Percentiles rank a stretch among this genome's conserved stretches.
Conservation (phyloP, 2,888 invertebrate genomes). For the Unio delphinus region DNA sequence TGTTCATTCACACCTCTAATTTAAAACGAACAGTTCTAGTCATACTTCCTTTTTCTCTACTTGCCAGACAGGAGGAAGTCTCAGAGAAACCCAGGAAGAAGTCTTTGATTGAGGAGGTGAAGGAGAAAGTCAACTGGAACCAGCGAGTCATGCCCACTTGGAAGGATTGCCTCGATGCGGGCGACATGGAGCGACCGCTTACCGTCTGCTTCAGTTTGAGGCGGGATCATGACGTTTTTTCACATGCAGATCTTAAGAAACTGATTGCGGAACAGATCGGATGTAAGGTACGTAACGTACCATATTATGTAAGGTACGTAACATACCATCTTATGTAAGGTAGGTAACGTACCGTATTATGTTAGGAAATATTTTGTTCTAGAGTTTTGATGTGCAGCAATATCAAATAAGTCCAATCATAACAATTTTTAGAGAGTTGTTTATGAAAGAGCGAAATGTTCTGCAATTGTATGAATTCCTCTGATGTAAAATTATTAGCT, state of each 20-base stretch:
- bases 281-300: slow-evolving; percentile 16
- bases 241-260: slow-evolving; percentile 19
- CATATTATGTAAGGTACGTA: neutral
- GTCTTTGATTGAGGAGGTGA: slow-evolving; percentile 29
- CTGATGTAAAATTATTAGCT: too few relatives aligned
- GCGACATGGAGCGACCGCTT: slow-evolving; percentile 2
- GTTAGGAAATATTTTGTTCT: neutral
- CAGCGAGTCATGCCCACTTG: slow-evolving; percentile 19
- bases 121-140: slow-evolving; percentile 30
- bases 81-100: slow-evolving; percentile 10
- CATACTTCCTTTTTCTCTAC: too few relatives aligned
- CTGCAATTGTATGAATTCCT: too few relatives aligned
- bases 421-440: too few relatives aligned
- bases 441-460: too few relatives aligned
- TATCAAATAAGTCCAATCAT: too few relatives aligned
- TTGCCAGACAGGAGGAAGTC: too few relatives aligned
- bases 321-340: too few relatives aligned
- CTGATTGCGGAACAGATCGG: slow-evolving; percentile 19
- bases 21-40: too few relatives aligned
- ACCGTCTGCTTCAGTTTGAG: slow-evolving; percentile 30
- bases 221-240: slow-evolving; percentile 13
- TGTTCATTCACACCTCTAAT: too few relatives aligned
- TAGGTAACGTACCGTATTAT: neutral
- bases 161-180: slow-evolving; percentile 1
- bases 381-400: neutral